Evolutionary conservation across 1,140 invertebrate genomes (phyloP), one percentile per base, ranked within the genome.

Genomic region (Carcinoscorpius rotundicauda): DNA sequence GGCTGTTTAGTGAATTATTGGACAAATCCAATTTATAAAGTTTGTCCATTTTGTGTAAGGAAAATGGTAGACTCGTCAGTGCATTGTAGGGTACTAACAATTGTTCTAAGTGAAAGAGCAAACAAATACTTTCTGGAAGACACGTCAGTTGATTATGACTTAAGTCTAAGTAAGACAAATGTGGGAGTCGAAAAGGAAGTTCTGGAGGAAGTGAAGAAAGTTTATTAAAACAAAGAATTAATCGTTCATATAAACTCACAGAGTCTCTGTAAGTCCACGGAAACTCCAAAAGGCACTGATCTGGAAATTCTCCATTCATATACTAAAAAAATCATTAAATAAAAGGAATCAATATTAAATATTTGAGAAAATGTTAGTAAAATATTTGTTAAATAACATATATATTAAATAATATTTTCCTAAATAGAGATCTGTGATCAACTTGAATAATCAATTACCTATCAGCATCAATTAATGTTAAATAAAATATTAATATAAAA

Each of bases 21-120:
- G 76, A 77, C 10, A 79, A 29, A 67, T 78, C 76, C 51, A 78
- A 58, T 68, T 77, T 70, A 62, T 73, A 70, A 51, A 78, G 71
- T 63, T 77, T 78, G 11, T 73, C 71, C 4, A 78, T 66, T 60
- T 72, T 71, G 4, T 68, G 69, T 63, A 78, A 73, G 11, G 72
- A 75, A 9, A 68, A 49, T 6, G 77, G 77, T 4, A 78, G 61
- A 10, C 61, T 53, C 63, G 66, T 63, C 1, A 78, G 65, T 51
- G 65, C 60, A 64, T 78, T 78, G 67, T 75, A 72, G 50, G 71
- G 66, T 5, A 78, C 48, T 6, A 74, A 61, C 0, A 78, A 51
- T 6, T 72, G 73, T 61, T 71, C 64, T 63, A 78, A 64, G 68
- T 79, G 77, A 68, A 78, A 75, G 10, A 78, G 69, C 5, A 78